These are phyloP conservation scores for Spilarctia lutea DNA, from an alignment of 2,888 invertebrate species.

Conservation along the genomic window DNA sequence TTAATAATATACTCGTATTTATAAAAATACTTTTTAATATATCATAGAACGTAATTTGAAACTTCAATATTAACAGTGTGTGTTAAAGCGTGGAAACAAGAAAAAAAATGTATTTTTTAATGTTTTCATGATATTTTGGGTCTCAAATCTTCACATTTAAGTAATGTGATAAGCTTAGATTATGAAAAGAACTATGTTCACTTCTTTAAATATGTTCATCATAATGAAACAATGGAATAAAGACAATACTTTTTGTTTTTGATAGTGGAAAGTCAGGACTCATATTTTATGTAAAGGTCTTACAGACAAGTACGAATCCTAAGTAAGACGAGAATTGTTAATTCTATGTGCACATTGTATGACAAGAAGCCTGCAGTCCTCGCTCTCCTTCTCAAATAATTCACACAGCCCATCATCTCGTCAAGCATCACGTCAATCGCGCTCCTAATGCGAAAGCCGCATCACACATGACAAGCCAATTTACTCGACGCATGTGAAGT, in stretches of 20 bases:
- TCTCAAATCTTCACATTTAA: not conserved
- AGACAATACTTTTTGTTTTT: not conserved
- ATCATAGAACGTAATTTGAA: not conserved
- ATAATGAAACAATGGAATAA: not conserved
- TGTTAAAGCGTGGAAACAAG: too few species aligned
- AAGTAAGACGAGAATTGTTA: not conserved
- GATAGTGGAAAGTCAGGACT: not conserved
- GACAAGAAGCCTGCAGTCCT: not conserved
- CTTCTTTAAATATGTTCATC: not conserved
- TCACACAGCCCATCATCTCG: slow-evolving; percentile 14
- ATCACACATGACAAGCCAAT: slow-evolving; percentile 79
- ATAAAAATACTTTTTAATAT: not conserved
- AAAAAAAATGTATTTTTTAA: too few species aligned
- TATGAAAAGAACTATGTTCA: too few species aligned
- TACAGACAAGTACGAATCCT: not conserved
- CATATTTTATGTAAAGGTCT: not conserved
- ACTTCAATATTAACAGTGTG: too few species aligned
- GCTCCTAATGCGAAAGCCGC: slow-evolving; percentile 56
- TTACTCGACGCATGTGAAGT: slow-evolving; percentile 69
- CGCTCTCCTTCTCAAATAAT: slow-evolving; percentile 15
- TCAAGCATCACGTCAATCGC: slow-evolving; percentile 32
- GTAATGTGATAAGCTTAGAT: not conserved
- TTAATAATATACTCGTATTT: too few species aligned
- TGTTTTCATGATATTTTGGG: not conserved
- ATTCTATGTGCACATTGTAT: not conserved